A percentile compares a stretch with the other conserved stretches of the same genome.
Evolutionary conservation across 2,797 vertebrate genomes (phyloP).

Genomic region (Threskiornis aethiopicus): DNA sequence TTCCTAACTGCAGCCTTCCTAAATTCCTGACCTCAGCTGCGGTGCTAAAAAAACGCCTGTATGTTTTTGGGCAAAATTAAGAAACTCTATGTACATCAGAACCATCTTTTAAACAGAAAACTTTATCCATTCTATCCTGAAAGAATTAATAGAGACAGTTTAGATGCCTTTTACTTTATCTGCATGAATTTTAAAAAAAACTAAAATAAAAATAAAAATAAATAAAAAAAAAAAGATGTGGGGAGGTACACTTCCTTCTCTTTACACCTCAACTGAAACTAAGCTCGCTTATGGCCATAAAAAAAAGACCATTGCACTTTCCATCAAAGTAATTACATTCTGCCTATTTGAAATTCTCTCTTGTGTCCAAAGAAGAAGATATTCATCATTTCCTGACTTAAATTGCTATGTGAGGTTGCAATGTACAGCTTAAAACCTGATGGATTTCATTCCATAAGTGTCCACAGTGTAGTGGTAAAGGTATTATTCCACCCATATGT

Average conservation of each 20-base stretch:
- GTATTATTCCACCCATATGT: not conserved
- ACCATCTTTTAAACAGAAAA: not conserved
- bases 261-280: not conserved
- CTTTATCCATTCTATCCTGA: not conserved
- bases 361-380: not conserved
- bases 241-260: not conserved
- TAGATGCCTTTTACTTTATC: not conserved
- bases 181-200: not conserved
- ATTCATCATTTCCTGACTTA: not conserved
- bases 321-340: constrained; percentile 20
- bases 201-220: not conserved
- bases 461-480: not conserved
- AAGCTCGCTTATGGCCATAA: not conserved
- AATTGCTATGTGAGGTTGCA: not conserved
- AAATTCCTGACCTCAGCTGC: not conserved
- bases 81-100: not conserved
- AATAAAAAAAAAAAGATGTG: not conserved
- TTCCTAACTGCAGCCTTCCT: not conserved
- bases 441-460: not conserved
- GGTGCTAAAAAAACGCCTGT: not conserved
- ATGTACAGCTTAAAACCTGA: not conserved
- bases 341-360: constrained; percentile 31
- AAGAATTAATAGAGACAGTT: not conserved
- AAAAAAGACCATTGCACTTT: not conserved
- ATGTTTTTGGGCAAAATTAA: not conserved